Percentiles rank a stretch among this genome's conserved stretches.
These are phyloP conservation scores for Ceratosolen fusciceps DNA, from an alignment of 1,140 invertebrate genomes.

Conservation along the genomic window DNA sequence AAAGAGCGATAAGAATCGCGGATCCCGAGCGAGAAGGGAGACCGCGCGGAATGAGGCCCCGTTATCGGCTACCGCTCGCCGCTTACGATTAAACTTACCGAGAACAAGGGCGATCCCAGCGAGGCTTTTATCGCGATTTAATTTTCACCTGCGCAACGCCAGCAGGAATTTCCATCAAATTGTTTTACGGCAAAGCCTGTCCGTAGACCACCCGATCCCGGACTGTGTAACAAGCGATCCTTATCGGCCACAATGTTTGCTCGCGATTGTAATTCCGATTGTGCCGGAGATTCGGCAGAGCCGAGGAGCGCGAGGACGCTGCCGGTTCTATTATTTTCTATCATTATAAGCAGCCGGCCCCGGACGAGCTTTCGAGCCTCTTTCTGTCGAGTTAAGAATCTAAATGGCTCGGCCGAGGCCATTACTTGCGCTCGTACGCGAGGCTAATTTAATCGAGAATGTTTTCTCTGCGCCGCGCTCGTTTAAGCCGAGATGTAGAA, in stretches of 20 bases:
- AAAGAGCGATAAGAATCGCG: background rate
- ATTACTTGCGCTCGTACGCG: background rate
- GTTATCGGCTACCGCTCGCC: conserved; percentile 18
- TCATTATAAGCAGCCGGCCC: too few relatives aligned
- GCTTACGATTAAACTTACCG: background rate
- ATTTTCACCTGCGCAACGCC: conserved; percentile 7
- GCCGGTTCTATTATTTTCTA: background rate
- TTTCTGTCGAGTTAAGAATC: too few relatives aligned
- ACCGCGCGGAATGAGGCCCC: background rate
- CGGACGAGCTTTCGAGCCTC: too few relatives aligned
- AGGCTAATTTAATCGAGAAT: too few relatives aligned
- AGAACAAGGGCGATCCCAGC: background rate
- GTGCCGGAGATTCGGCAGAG: too few relatives aligned
- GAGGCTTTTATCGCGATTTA: conserved; percentile 25
- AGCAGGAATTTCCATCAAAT: conserved; percentile 11
- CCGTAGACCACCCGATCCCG: background rate
- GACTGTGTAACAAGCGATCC: background rate
- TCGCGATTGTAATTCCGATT: background rate
- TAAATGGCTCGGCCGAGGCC: too few relatives aligned
- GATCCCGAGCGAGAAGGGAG: conserved; percentile 4
- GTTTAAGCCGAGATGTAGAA: too few relatives aligned
- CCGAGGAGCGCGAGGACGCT: too few relatives aligned
- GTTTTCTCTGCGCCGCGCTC: too few relatives aligned
- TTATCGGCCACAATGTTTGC: background rate
- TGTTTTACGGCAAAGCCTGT: background rate